A percentile compares a stretch with the other conserved stretches of the same genome.
Conservation (phyloP, 1,140 invertebrate genomes). For the Papilio polytes region DNA sequence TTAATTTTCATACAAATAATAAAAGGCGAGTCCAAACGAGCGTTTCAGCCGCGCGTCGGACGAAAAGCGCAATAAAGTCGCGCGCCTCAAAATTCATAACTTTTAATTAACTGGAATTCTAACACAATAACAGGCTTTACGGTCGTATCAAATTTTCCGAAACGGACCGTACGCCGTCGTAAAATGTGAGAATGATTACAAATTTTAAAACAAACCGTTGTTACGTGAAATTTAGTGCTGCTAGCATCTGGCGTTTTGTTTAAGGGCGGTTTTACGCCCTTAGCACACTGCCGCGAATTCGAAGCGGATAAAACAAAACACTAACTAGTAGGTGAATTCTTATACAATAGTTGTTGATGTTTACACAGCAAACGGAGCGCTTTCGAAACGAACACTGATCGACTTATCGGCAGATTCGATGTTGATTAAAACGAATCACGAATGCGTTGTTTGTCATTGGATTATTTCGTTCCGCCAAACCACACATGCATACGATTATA, state of each 20-base stretch:
- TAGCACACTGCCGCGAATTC: neutral
- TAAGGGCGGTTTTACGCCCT: constrained; percentile 64
- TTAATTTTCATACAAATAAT: constrained; percentile 53
- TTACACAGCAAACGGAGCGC: neutral
- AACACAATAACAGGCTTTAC: constrained; percentile 79
- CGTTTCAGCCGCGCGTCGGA: constrained; percentile 49
- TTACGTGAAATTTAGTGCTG: constrained; percentile 74
- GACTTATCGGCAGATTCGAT: too few relatives aligned
- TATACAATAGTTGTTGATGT: too few relatives aligned
- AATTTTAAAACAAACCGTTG: constrained; percentile 80
- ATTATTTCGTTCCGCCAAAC: neutral
- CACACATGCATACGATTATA: neutral
- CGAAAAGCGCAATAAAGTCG: constrained; percentile 58
- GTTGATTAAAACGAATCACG: too few relatives aligned
- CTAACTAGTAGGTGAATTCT: neutral
- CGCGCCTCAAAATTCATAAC: constrained; percentile 79
- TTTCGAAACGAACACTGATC: neutral
- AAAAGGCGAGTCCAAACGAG: constrained; percentile 47
- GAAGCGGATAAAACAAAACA: neutral
- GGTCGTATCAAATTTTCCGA: constrained; percentile 79
- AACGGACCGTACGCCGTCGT: constrained; percentile 76
- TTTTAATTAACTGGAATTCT: constrained; percentile 81
- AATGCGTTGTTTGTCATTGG: neutral
- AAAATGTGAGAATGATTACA: constrained; percentile 82
- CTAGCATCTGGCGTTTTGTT: constrained; percentile 67